Base-by-base conservation (phyloP, 2,113 vertebrate species). In the Ammospiza nelsoni region DNA sequence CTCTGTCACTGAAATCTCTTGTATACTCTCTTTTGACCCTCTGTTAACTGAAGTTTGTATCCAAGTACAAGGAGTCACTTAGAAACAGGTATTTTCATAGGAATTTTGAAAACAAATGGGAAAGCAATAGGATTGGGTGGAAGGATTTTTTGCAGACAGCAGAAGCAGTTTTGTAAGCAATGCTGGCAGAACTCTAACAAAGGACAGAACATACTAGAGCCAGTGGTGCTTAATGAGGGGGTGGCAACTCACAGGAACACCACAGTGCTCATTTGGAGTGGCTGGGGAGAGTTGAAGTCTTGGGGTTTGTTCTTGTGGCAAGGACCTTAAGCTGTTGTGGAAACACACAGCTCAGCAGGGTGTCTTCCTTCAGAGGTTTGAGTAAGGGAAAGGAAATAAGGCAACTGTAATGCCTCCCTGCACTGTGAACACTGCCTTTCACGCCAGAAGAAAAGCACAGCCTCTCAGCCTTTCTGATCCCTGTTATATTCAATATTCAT, bases 191-290 rank as follows among this genome's bases (percentile, higher is more conserved):
- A 41, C 9, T 39, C 33, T 83, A 80, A 63, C 21, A 39, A 73
- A 76, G 23, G 20, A 41, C 20, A 66, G 51, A 71, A 52, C n/a
- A n/a, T 46, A 54, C 43, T 62, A 41, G 55, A 62, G 55, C 18
- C 19, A 46, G 39, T 6, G 13, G 19, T n/a, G 46, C 35, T 84
- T 35, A 66, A 58, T 0, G 2, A 1, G 0, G 27, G 11, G 8
- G 0, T 1, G 24, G 15, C 19, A 68, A 12, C 37, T 92, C 37
- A 21, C 12, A 72, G 24, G 55, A 76, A 23, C 27, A 8, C 28
- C 37, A 12, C 44, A 43, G 65, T 25, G 51, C 57, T 78, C 57
- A 33, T 89, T 74, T 78, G 61, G 61, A 87, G 41, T 29, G 73
- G 52, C 69, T 62, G n/a, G 29, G 25, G 24, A 87, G 62, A 84